Evolutionary conservation across 2,113 vertebrate genomes (phyloP).

Genomic region (Pteruthius melanotis): DNA sequence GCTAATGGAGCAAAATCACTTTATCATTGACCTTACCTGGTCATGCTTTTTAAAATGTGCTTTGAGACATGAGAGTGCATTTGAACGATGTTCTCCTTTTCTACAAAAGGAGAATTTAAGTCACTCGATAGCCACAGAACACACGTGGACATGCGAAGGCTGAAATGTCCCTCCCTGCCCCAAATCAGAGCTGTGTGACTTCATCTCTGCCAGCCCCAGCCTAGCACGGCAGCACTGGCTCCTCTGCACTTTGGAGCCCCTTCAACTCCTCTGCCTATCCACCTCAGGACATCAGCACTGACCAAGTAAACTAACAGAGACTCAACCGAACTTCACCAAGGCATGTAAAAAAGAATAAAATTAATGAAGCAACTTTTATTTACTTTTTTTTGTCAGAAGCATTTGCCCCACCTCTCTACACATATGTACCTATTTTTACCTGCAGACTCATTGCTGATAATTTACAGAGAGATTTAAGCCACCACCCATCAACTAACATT

Average conservation of each 20-base stretch:
- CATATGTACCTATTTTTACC: background rate
- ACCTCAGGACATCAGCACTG: background rate
- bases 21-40: background rate
- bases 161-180: background rate
- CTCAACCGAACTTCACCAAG: background rate
- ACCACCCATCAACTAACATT: background rate
- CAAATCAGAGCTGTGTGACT: background rate
- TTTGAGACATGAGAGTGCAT: background rate
- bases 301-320: background rate
- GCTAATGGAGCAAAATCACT: background rate
- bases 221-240: background rate
- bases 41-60: background rate
- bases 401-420: background rate
- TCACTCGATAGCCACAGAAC: fast-evolving
- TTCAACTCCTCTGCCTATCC: background rate
- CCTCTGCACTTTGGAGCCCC: background rate
- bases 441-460: background rate
- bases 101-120: background rate
- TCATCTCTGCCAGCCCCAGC: background rate
- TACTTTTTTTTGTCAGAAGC: background rate
- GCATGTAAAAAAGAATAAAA: background rate
- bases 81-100: background rate
- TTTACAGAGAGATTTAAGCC: background rate
- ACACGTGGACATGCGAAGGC: fast-evolving
- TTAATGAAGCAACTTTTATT: background rate